These are phyloP conservation scores for Nomada fabriciana DNA, from an alignment of 2,888 invertebrate genomes.

Conservation along the genomic window DNA sequence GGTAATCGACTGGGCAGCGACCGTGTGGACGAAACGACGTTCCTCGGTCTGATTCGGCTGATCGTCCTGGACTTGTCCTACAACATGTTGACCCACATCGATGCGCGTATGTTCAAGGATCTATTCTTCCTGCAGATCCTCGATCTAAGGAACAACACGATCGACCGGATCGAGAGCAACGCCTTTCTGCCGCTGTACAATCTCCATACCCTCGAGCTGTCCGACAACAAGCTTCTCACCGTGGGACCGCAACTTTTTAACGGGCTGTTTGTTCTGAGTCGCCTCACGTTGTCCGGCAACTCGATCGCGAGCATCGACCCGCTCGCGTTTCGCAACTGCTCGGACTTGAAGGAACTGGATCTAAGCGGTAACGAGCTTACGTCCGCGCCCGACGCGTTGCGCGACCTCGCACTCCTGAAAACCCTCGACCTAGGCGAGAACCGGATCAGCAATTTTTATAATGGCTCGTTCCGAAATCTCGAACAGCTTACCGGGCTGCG, in stretches of 20 bases:
- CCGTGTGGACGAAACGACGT: slow-evolving; percentile 93
- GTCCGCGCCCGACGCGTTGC: slow-evolving; percentile 92
- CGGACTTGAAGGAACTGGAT: slow-evolving; percentile 94
- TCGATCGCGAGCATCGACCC: slow-evolving; percentile 91
- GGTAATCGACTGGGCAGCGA: slow-evolving; percentile 94
- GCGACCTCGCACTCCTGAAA: slow-evolving; percentile 92
- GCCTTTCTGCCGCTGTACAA: slow-evolving; percentile 95
- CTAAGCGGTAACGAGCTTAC: slow-evolving; percentile 94
- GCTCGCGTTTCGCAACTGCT: slow-evolving; percentile 94
- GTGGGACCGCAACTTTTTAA: slow-evolving; percentile 93
- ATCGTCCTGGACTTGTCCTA: slow-evolving; percentile 94
- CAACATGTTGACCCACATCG: slow-evolving; percentile 93
- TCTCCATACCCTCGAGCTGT: slow-evolving; percentile 94
- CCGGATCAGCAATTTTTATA: slow-evolving; percentile 92
- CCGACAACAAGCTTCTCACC: slow-evolving; percentile 93
- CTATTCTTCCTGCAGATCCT: slow-evolving; percentile 94
- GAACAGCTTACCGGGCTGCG: slow-evolving; percentile 94
- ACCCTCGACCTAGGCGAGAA: slow-evolving; percentile 97
- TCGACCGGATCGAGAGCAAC: slow-evolving; percentile 94
- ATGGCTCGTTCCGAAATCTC: slow-evolving; percentile 94
- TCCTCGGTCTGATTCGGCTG: slow-evolving; percentile 92
- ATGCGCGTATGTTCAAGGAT: slow-evolving; percentile 94
- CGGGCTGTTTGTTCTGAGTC: slow-evolving; percentile 92
- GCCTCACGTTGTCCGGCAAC: slow-evolving; percentile 94
- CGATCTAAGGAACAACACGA: slow-evolving; percentile 93